These are phyloP conservation scores for Melanocharis versteri DNA, from an alignment of 2,113 vertebrate species.

Conservation along the genomic window DNA sequence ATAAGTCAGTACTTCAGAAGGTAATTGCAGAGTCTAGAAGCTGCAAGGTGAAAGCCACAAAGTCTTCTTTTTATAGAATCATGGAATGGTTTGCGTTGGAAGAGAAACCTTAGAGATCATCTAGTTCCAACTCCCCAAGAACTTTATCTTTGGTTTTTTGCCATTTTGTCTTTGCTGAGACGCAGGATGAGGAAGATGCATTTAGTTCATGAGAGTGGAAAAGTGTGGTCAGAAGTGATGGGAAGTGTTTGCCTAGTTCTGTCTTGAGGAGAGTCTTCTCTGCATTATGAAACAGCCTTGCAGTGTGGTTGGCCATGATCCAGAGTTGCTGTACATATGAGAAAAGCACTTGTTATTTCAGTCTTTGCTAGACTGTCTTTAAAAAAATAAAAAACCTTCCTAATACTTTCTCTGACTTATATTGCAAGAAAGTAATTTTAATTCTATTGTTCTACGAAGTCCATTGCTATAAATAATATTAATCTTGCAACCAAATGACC, in stretches of 20 bases:
- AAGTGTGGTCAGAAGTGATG: not conserved
- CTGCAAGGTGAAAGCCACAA: not conserved
- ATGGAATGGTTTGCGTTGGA: not conserved
- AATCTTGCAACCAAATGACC: not conserved
- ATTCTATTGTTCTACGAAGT: not conserved
- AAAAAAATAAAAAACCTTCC: not conserved
- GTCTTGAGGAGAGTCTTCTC: not conserved
- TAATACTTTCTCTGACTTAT: not conserved
- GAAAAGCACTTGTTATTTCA: not conserved
- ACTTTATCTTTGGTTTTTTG: not conserved
- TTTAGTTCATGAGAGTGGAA: not conserved
- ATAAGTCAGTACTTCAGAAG: not conserved
- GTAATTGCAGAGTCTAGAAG: not conserved
- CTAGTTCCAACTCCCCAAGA: not conserved
- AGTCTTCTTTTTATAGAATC: not conserved
- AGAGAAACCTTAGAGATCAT: not conserved
- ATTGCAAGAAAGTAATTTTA: not conserved
- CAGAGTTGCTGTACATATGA: not conserved
- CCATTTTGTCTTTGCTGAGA: not conserved
- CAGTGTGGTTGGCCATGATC: not conserved
- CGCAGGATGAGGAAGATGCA: not conserved
- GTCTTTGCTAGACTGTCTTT: not conserved
- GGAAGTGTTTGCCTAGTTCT: not conserved
- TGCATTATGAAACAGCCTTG: not conserved
- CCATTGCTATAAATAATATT: not conserved